Base-by-base conservation (phyloP, 2,888 invertebrate genomes). In the Nematopogon swammerdamellus region DNA sequence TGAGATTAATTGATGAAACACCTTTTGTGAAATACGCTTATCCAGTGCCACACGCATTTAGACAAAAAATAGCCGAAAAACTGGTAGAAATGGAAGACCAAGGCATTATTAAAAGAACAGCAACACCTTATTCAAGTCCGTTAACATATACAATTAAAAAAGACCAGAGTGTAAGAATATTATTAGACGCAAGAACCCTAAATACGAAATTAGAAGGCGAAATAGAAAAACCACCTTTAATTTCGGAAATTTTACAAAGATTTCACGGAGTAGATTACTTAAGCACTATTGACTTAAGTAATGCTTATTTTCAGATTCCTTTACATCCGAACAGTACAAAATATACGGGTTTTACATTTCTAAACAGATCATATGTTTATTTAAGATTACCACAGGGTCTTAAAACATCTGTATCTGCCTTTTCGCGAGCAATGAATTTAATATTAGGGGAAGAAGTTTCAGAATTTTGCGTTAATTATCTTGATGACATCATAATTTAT, bases 51-150 rank as follows among this genome's bases (percentile, higher is more conserved):
- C 54, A 60, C 29, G 52, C 58, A 8, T 47, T 57, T 11, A 49
- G 62, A 16, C 19, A 51, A 14, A 55, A 52, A 1, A 58, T 64
- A n/a, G 58, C 59, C 43, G 45, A 50, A 3, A 56, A 59, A 50
- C 52, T 65, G 5, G 18, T 57, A n/a, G 50, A 56, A 49, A 60
- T 64, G 60, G 29, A 63, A 5, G 46, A 56, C 11, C 36, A 49
- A 19, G 62, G 60, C 2, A 57, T 65, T 1, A 63, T 64, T 19
- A 58, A 59, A 51, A 30, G 59, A 46, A 59, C 59, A 11, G 50
- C 51, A 5, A 61, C 60, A 20, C 54, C 56, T 1, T 63, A 58
- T 51, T 56, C 59, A n/a, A 63, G 62, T 45, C 64, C 63, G 1
- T 48, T 63, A 18, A 56, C 60, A 2, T 57, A 59, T 8, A 57